Evolutionary conservation across 2,888 invertebrate species (phyloP).

Genomic region (Eustalomyia histrio): DNA sequence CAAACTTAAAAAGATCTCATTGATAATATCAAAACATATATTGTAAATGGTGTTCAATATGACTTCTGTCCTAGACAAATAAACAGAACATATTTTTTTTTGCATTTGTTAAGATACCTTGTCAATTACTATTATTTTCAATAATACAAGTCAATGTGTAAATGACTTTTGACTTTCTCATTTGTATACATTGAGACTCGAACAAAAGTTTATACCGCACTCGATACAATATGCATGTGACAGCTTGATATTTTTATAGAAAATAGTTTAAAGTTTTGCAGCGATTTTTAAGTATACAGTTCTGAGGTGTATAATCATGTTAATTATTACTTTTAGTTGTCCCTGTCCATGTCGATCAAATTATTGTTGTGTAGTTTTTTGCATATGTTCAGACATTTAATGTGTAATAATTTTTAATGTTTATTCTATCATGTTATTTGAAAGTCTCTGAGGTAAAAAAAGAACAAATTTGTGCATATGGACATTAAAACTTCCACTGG

Average conservation of each 20-base stretch:
- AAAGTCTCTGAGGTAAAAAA: conserved; percentile 27
- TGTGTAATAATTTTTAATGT: conserved; percentile 43
- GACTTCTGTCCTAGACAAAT: too few relatives aligned
- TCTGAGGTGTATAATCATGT: conserved; percentile 49
- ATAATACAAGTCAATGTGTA: conserved; percentile 62
- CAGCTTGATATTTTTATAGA: conserved; percentile 24
- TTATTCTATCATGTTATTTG: conserved; percentile 36
- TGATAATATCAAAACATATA: too few relatives aligned
- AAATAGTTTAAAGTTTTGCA: conserved; percentile 22
- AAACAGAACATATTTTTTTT: neutral
- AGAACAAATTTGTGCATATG: conserved; percentile 3
- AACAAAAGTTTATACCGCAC: neutral
- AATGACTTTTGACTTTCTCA: conserved; percentile 57
- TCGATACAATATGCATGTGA: conserved; percentile 22
- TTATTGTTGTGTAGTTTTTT: conserved; percentile 13
- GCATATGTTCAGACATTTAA: conserved; percentile 29
- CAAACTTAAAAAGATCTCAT: too few relatives aligned
- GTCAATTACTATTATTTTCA: conserved; percentile 63
- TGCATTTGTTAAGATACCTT: conserved; percentile 15
- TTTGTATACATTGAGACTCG: neutral
- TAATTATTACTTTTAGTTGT: conserved; percentile 54
- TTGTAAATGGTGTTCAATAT: too few relatives aligned
- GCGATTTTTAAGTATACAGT: neutral
- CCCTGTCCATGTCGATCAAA: conserved; percentile 9
- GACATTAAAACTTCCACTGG: neutral